Evolutionary conservation across 2,888 invertebrate genomes (phyloP), one percentile per base, ranked within the genome.

Genomic region (Scrobipalpa costella): DNA sequence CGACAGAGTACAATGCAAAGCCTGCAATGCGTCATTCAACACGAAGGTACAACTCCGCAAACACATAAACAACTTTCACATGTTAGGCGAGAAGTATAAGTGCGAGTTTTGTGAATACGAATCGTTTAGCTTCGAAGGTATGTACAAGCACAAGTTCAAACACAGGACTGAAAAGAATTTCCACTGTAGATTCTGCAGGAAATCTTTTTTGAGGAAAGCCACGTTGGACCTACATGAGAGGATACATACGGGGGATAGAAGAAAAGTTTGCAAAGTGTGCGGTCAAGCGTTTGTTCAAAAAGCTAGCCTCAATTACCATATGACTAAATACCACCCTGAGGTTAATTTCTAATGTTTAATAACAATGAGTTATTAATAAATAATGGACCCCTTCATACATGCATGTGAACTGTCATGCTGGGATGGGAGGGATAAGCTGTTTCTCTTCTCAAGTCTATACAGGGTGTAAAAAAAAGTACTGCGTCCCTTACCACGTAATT

Each of bases 221-320:
- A 87, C 83, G 0, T 60, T 87, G 67, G 77, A 73, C 34, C 63
- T 84, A 0, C 91, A 90, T 11, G 89, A 88, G 67, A 71, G 81
- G 64, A 89, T 90, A 0, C 90, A 91, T 36, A 90, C 88, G 0
- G 89, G 85, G 0, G 90, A 90, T 36, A 74, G 81, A 47, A 72
- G 83, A 67, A 87, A 89, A 63, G 80, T 86, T 0, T 90, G 90
- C 65, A 69, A 66, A 0, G 77, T 79, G 0, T 90, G 90, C 59
- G 81, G 86, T 0, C 86, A 90, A 64, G 86, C 88, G 44, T 92
- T 90, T 64, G 89, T 89, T 0, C 89, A 90, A 67, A 90, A 90
- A 67, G 86, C 90, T 0, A 90, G 90, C 65, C 69, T 88, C 65
- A 90, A 90, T 66, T 90, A 88, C 67, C 89, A 90, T 44, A 89